A percentile compares a stretch with the other conserved stretches of the same genome.
phyloP scores from a whole-genome alignment of 2,797 vertebrate species.

The Acanthopagrus latus region DNA sequence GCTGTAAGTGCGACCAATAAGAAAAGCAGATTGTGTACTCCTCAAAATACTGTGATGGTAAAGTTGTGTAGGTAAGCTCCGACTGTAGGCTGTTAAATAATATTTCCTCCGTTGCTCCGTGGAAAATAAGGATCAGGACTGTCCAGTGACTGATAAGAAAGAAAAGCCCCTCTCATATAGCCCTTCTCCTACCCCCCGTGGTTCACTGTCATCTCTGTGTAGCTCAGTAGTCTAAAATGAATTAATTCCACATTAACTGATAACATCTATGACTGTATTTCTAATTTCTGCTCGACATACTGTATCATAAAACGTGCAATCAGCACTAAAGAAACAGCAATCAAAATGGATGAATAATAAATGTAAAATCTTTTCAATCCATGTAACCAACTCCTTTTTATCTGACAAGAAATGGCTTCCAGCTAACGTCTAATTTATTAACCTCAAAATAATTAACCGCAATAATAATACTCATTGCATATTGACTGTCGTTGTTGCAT shows the following conservation, averaged over 20 bases:
- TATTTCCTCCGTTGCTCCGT: constrained; percentile 54
- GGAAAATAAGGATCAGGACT: constrained; percentile 80
- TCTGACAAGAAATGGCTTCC: constrained; percentile 25
- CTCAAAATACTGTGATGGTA: constrained; percentile 6
- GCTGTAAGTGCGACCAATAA: neutral
- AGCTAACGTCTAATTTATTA: constrained; percentile 50
- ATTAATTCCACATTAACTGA: constrained; percentile 62
- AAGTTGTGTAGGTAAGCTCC: constrained; percentile 52
- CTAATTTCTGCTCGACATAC: constrained; percentile 22
- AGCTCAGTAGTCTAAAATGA: constrained; percentile 36
- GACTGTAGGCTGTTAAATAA: constrained; percentile 52
- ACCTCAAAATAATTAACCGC: constrained; percentile 43
- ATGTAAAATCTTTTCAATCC: constrained; percentile 19
- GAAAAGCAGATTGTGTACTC: neutral
- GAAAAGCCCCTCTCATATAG: constrained; percentile 53
- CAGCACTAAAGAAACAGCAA: constrained; percentile 12
- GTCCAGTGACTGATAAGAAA: constrained; percentile 76
- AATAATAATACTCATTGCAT: constrained; percentile 34
- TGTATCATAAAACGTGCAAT: constrained; percentile 1
- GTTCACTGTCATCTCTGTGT: constrained; percentile 52
- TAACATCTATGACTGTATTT: constrained; percentile 43
- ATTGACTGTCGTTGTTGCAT: constrained; percentile 48
- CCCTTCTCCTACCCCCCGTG: constrained; percentile 44
- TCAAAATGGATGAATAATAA: neutral
- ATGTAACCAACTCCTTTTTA: neutral